A percentile compares a stretch with the other conserved stretches of the same genome.
These are phyloP conservation scores for Coturnix japonica DNA, from an alignment of 2,113 vertebrate genomes.

Conservation along the genomic window DNA sequence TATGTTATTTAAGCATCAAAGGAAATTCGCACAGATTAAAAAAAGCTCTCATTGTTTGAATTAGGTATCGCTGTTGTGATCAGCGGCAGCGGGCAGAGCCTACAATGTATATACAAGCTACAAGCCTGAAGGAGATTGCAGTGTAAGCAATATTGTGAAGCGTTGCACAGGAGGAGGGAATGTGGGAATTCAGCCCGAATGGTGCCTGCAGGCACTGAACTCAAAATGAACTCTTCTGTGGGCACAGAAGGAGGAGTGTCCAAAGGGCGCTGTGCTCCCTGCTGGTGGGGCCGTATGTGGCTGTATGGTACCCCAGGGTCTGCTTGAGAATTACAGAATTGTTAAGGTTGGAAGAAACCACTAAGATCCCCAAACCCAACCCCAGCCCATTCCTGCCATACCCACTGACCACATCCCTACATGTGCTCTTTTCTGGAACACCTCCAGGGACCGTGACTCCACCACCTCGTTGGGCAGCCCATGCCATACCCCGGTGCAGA, in stretches of 20 bases:
- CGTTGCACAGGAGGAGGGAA: background rate
- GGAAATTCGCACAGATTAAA: background rate
- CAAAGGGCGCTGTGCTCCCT: background rate
- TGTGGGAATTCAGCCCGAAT: background rate
- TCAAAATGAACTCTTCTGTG: background rate
- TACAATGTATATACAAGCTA: background rate
- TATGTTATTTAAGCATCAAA: slow-evolving; percentile 12
- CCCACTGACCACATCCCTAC: too few relatives aligned
- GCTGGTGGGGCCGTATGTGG: rapidly evolving
- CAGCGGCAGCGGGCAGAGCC: background rate
- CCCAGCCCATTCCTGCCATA: too few relatives aligned
- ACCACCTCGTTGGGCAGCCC: too few relatives aligned
- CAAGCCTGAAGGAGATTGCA: background rate
- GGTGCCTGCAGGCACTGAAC: background rate
- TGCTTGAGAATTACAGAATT: too few relatives aligned
- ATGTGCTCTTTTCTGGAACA: too few relatives aligned
- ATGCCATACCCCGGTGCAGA: too few relatives aligned
- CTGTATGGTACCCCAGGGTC: background rate
- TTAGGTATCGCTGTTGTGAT: background rate
- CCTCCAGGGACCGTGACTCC: too few relatives aligned
- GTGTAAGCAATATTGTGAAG: background rate
- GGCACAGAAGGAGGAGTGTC: background rate
- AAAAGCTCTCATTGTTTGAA: background rate
- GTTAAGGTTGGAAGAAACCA: too few relatives aligned
- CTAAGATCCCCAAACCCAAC: too few relatives aligned